Conservation (phyloP, 1,140 invertebrate genomes). For the Maniola jurtina region DNA sequence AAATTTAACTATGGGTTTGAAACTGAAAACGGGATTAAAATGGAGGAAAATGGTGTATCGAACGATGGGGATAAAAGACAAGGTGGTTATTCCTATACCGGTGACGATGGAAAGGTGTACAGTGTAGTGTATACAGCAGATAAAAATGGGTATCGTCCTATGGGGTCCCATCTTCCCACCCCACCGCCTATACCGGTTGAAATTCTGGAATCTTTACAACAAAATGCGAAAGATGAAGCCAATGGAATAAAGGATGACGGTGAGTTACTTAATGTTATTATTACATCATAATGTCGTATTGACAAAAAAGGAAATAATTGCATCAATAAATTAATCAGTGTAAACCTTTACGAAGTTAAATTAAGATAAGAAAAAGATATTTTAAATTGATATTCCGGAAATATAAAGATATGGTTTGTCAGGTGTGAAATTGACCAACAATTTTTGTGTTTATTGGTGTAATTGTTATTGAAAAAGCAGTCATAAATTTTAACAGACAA, state of each 20-base stretch:
- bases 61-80: constrained; percentile 57
- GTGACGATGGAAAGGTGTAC: constrained; percentile 82
- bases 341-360: not conserved
- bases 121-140: constrained; percentile 81
- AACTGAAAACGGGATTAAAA: constrained; percentile 82
- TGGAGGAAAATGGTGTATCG: constrained; percentile 68
- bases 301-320: not conserved
- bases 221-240: constrained; percentile 61
- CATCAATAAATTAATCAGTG: not conserved
- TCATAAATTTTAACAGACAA: no score
- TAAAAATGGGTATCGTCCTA: constrained; percentile 79
- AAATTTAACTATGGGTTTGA: constrained; percentile 80
- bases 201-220: constrained; percentile 81
- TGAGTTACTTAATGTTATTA: constrained; percentile 37
- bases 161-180: constrained; percentile 82
- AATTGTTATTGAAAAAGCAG: no score
- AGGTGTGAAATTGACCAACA: no score
- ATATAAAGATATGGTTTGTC: no score
- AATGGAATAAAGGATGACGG: constrained; percentile 60
- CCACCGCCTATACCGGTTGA: constrained; percentile 85
- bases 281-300: not conserved
- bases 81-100: constrained; percentile 82
- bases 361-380: not conserved
- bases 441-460: no score
- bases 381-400: not conserved